A percentile compares a stretch with the other conserved stretches of the same genome.
phyloP scores from a whole-genome alignment of 2,888 invertebrate species.

The Bedellia somnulentella region DNA sequence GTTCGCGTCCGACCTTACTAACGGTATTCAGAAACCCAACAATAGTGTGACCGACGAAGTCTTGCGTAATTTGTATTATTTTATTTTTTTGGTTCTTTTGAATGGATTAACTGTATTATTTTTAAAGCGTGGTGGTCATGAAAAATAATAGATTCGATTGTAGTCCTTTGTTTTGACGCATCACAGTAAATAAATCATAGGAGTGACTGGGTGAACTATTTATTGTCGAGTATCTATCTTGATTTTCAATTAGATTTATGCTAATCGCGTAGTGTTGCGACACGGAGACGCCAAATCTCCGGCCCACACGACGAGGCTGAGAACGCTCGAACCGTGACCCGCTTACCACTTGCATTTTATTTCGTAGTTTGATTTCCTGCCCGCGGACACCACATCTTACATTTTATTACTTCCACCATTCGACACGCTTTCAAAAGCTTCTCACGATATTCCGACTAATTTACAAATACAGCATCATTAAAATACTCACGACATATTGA shows the following conservation, averaged over 20 bases:
- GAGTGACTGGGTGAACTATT: constrained; percentile 53
- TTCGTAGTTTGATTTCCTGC: constrained; percentile 45
- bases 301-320: constrained; percentile 18
- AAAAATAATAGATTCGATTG: no score
- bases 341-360: constrained; percentile 29
- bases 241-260: constrained; percentile 5
- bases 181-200: no score
- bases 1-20: constrained; percentile 27
- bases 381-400: constrained; percentile 32
- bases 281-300: background rate
- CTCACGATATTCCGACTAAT: constrained; percentile 24
- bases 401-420: constrained; percentile 37
- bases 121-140: constrained; percentile 22
- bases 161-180: no score
- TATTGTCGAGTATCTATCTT: no score
- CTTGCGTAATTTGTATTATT: constrained; percentile 41
- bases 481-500: background rate
- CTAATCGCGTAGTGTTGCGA: constrained; percentile 5
- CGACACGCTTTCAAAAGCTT: constrained; percentile 33
- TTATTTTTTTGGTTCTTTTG: constrained; percentile 40
- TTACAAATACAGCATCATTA: background rate
- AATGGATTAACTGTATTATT: constrained; percentile 7
- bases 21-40: constrained; percentile 22
- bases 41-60: constrained; percentile 10
- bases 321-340: constrained; percentile 35